Percentiles rank a stretch among this genome's conserved stretches.
These are phyloP conservation scores for Pituophis catenifer DNA, from an alignment of 2,113 vertebrate species.

Conservation along the genomic window DNA sequence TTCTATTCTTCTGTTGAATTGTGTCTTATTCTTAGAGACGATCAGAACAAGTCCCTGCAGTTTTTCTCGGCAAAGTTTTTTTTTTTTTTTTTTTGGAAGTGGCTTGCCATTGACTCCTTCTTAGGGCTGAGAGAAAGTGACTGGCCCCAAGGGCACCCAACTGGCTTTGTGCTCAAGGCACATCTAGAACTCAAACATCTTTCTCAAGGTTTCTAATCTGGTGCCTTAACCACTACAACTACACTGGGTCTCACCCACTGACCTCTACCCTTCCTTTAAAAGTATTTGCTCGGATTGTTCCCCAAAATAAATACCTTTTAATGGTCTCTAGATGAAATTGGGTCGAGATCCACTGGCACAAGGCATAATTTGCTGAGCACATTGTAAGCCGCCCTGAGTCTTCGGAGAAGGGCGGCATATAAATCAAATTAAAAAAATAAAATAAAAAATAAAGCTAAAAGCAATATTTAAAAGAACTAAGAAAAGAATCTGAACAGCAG, in stretches of 20 bases:
- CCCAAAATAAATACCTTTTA: background rate
- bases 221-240: background rate
- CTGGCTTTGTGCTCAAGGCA: background rate
- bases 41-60: background rate
- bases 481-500: background rate
- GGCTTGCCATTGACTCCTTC: background rate
- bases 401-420: no score
- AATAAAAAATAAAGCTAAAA: background rate
- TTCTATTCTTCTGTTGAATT: background rate
- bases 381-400: no score
- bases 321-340: background rate
- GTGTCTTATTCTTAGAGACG: background rate
- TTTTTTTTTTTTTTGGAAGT: rapidly evolving
- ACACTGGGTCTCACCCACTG: background rate
- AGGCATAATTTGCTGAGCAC: no score
- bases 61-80: background rate
- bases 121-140: background rate
- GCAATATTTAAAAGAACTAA: background rate
- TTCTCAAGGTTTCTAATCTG: background rate
- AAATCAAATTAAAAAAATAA: no score
- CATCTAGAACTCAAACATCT: background rate
- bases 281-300: background rate
- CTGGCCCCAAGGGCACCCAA: background rate
- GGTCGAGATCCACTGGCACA: background rate
- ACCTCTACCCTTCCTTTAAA: background rate